Conservation (phyloP, 2,797 vertebrate species). For the Hippoglossus hippoglossus region DNA sequence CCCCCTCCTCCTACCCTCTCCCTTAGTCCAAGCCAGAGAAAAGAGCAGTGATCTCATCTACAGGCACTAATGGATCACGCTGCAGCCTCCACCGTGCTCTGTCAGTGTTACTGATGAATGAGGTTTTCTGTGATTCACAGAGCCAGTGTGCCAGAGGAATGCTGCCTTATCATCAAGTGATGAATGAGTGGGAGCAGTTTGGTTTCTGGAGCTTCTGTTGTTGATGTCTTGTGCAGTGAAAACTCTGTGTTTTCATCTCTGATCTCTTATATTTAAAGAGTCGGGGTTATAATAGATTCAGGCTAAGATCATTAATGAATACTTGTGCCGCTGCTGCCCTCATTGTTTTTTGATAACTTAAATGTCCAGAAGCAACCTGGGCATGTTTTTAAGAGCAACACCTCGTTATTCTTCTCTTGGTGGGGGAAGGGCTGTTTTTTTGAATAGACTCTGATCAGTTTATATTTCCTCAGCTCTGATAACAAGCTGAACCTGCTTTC, state of each 20-base stretch:
- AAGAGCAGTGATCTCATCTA: conserved; percentile 55
- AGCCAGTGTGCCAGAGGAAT: conserved; percentile 62
- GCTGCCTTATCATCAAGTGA: conserved; percentile 65
- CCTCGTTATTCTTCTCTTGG: conserved; percentile 25
- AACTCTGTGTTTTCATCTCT: background rate
- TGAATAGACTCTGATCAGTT: conserved; percentile 43
- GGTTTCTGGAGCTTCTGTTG: conserved; percentile 9
- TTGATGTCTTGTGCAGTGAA: conserved; percentile 22
- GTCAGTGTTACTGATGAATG: conserved; percentile 62
- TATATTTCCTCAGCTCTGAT: conserved; percentile 55
- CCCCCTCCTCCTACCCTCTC: background rate
- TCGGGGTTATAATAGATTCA: background rate
- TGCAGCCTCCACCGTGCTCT: conserved; percentile 38
- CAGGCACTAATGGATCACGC: conserved; percentile 50
- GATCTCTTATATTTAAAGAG: background rate
- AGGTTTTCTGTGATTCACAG: conserved; percentile 54
- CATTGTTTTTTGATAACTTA: background rate
- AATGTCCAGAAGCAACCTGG: background rate
- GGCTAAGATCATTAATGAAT: background rate
- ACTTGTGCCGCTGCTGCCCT: background rate
- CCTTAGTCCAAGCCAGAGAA: conserved; percentile 30
- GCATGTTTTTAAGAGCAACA: conserved; percentile 2
- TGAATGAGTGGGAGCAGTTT: conserved; percentile 49
- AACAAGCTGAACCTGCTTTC: conserved; percentile 69
- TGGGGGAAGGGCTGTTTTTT: conserved; percentile 16